These are phyloP conservation scores for Drosophila suzukii DNA, from an alignment of 1,140 invertebrate genomes.

Conservation along the genomic window DNA sequence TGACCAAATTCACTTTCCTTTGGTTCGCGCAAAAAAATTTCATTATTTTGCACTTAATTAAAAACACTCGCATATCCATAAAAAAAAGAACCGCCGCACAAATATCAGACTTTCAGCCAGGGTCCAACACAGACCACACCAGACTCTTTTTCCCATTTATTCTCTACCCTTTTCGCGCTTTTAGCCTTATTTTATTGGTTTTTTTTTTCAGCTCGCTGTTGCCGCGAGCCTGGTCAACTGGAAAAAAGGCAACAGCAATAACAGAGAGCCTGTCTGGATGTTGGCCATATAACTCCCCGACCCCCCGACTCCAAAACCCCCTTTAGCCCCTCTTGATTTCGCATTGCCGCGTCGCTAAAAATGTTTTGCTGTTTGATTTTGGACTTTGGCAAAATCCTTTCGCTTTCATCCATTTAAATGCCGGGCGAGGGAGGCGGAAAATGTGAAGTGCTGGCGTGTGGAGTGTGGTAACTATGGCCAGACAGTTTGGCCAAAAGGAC, in stretches of 20 bases:
- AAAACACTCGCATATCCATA: slow-evolving; percentile 59
- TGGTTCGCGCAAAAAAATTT: slow-evolving; percentile 21
- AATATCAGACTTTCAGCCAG: slow-evolving; percentile 46
- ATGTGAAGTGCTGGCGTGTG: slow-evolving; percentile 15
- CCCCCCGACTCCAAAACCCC: neutral
- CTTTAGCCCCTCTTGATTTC: slow-evolving; percentile 30
- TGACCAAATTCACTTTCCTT: slow-evolving; percentile 47
- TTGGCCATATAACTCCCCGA: slow-evolving; percentile 25
- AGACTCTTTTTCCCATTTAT: slow-evolving; percentile 11
- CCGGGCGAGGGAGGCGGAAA: slow-evolving; percentile 24
- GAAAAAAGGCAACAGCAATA: slow-evolving; percentile 67
- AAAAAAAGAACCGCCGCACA: slow-evolving; percentile 17
- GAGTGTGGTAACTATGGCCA: slow-evolving; percentile 55
- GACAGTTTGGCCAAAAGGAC: slow-evolving; percentile 63
- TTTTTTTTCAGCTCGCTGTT: slow-evolving; percentile 14
- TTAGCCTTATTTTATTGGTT: slow-evolving; percentile 35
- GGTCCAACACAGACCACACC: slow-evolving; percentile 9
- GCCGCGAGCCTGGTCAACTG: slow-evolving; percentile 75
- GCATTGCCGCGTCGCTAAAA: slow-evolving; percentile 59
- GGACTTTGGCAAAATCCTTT: slow-evolving; percentile 82
- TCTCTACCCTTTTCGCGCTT: slow-evolving; percentile 36
- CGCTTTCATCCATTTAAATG: slow-evolving; percentile 82
- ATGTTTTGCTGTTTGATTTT: slow-evolving; percentile 78
- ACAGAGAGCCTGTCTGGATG: slow-evolving; percentile 36
- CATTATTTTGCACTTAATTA: slow-evolving; percentile 80